Percentiles rank a stretch among this genome's conserved stretches.
These are phyloP conservation scores for Holacanthus passer DNA, from an alignment of 2,113 vertebrate species.

Conservation along the genomic window DNA sequence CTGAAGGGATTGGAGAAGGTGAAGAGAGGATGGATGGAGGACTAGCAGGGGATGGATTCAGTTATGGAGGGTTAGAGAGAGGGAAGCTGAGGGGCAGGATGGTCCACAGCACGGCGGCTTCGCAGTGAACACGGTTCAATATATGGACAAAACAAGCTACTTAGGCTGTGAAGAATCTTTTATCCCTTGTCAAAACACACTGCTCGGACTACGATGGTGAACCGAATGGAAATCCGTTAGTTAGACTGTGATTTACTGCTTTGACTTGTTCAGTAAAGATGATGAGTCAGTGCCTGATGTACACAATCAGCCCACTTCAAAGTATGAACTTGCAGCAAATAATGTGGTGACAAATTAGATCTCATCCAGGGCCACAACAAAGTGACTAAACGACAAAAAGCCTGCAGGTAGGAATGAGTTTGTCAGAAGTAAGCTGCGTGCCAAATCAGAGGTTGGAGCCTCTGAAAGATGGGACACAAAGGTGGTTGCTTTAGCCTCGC, in stretches of 20 bases:
- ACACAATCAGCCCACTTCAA: conserved; percentile 40
- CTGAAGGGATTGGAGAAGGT: conserved; percentile 71
- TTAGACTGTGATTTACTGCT: conserved; percentile 27
- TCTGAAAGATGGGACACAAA: not conserved
- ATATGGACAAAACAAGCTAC: conserved; percentile 22
- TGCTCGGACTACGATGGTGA: not conserved
- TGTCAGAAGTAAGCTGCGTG: conserved; percentile 24
- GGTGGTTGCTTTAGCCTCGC: not conserved
- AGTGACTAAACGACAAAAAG: conserved; percentile 24
- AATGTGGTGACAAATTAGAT: conserved; percentile 43
- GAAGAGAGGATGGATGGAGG: conserved; percentile 66
- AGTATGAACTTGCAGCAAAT: conserved; percentile 28
- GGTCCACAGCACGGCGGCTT: conserved; percentile 13
- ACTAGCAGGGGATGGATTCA: conserved; percentile 67
- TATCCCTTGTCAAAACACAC: conserved; percentile 24
- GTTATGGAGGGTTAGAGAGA: conserved; percentile 63
- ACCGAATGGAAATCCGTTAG: conserved; percentile 8
- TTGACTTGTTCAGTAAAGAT: conserved; percentile 31
- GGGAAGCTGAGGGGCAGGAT: not conserved
- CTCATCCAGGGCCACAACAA: conserved; percentile 30
- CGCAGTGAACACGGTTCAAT: conserved; percentile 25
- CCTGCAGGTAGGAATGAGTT: conserved; percentile 35
- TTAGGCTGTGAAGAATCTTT: conserved; percentile 30
- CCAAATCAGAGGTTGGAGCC: conserved; percentile 4
- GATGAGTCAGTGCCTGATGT: conserved; percentile 43